Base-by-base conservation (phyloP, 2,113 vertebrate genomes). In the Dasyurus viverrinus region DNA sequence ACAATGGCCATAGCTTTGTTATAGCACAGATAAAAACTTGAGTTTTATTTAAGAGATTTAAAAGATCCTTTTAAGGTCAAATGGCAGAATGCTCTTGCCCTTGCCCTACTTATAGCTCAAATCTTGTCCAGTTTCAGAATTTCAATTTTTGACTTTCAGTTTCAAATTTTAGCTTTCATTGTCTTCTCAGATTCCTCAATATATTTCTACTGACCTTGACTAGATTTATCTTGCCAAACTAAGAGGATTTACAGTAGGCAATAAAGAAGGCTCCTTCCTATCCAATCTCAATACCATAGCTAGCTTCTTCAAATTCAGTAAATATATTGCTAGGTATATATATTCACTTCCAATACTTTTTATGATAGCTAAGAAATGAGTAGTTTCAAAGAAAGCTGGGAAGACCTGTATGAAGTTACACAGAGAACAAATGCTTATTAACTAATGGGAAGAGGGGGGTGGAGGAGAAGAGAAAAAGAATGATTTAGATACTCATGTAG, bases 201-300 rank as follows among this genome's bases (percentile, higher is more conserved):
- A n/a, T 76, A n/a, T 19, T 76, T 76, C 36, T n/a, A 76, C 5
- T 76, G 36, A 76, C 36, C 16, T 16, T 76, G 2, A 68, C 30
- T 36, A 76, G 12, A 76, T n/a, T 19, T 23, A 60, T 9, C 14
- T 76, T 76, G 60, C 30, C 60, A 52, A 52, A 52, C 10, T 52
- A 3, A 96, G 11, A 68, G 11, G 11, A 97, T 90, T 93, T 55
- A 93, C 55, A 42, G 1, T 54, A 97, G 91, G 91, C 76, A 95
- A 93, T 89, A 94, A 8, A 25, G 36, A 92, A 53, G 50, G 89
- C 36, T 30, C 30, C 30, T 68, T 30, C 57, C 57, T 68, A 30
- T 68, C 55, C 55, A 57, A 27, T 27, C 26, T 57, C 55, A 27
- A 30, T 26, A 8, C 55, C 55, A 57, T 25, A 57, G 55, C 26